Evolutionary conservation across 2,888 invertebrate species (phyloP).

Genomic region (Andrena minutula): DNA sequence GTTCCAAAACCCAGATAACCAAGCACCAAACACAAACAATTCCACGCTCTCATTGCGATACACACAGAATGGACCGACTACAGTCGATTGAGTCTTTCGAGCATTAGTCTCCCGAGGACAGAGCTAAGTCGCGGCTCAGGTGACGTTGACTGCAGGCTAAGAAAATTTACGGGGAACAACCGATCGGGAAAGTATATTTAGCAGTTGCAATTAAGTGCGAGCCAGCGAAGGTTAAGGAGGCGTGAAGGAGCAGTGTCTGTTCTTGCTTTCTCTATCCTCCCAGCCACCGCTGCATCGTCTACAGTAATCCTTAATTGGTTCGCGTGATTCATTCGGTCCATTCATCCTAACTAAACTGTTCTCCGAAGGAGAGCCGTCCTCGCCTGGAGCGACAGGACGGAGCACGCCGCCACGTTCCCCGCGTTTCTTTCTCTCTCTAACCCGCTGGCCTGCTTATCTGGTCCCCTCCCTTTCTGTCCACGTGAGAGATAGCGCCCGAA

Average conservation of each 20-base stretch:
- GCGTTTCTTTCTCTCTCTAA: constrained; percentile 20
- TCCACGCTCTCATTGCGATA: not conserved
- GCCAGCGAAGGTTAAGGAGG: constrained; percentile 68
- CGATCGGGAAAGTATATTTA: constrained; percentile 61
- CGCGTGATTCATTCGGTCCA: constrained; percentile 83
- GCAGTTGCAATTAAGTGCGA: constrained; percentile 68
- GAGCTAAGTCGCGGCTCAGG: constrained; percentile 22
- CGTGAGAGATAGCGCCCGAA: constrained; percentile 72
- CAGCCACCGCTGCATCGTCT: constrained; percentile 58
- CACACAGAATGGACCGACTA: not conserved
- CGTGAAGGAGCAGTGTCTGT: constrained; percentile 61
- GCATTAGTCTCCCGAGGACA: not conserved
- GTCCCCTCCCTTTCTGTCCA: not conserved
- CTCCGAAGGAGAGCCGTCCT: constrained; percentile 72
- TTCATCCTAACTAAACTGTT: constrained; percentile 80
- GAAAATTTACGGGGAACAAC: constrained; percentile 36
- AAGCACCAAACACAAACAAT: not conserved
- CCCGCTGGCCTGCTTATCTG: constrained; percentile 21
- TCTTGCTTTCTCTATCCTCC: constrained; percentile 51
- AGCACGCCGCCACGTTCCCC: constrained; percentile 57
- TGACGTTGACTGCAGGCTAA: constrained; percentile 18
- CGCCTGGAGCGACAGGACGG: constrained; percentile 76
- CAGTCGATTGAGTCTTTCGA: constrained; percentile 2
- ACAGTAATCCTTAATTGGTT: constrained; percentile 83
- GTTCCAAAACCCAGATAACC: too few species aligned